Evolutionary conservation across 2,888 invertebrate species (phyloP).

Genomic region (Drosophila infuscata): DNA sequence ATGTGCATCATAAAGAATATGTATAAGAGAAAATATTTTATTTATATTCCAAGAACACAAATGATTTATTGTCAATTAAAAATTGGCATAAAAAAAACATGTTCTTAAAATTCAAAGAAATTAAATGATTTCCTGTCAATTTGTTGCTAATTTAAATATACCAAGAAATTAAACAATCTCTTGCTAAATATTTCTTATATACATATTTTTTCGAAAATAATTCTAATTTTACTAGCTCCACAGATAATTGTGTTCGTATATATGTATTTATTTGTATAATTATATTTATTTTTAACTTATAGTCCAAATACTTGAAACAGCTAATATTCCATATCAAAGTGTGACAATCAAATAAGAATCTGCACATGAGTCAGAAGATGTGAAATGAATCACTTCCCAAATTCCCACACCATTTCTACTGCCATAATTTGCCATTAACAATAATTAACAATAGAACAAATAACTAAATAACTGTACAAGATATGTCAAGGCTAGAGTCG

Average conservation of each 20-base stretch:
- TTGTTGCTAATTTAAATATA: background rate
- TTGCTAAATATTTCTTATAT: background rate
- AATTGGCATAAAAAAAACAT: background rate
- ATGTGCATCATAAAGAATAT: background rate
- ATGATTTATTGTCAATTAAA: background rate
- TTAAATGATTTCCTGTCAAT: background rate
- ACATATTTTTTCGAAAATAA: background rate
- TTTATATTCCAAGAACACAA: background rate
- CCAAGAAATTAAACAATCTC: background rate
- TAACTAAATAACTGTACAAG: background rate
- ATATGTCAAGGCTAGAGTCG: background rate
- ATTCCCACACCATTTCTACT: background rate
- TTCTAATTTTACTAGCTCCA: background rate
- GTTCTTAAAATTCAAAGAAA: background rate
- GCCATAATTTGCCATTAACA: conserved; percentile 19
- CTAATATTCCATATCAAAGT: background rate
- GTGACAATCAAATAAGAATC: background rate
- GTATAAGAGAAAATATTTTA: background rate
- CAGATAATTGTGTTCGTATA: background rate
- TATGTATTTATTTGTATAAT: background rate
- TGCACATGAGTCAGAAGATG: conserved; percentile 19
- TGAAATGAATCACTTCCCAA: conserved; percentile 5
- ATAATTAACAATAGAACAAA: conserved; percentile 16
- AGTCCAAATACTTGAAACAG: background rate
- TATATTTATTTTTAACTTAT: background rate